Evolutionary conservation across 2,888 invertebrate species (phyloP).

Genomic region (Cinara cedri): DNA sequence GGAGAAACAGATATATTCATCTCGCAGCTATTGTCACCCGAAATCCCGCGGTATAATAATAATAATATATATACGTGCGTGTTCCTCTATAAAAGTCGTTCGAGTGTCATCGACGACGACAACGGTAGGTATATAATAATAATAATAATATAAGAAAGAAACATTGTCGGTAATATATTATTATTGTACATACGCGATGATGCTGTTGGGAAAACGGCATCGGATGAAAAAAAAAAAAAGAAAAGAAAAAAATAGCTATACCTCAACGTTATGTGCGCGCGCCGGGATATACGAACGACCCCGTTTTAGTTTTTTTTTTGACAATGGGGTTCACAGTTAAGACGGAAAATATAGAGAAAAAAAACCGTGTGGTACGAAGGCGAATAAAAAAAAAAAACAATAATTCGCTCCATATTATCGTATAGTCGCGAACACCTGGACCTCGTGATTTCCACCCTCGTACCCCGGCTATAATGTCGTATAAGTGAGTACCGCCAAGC

Average conservation of each 20-base stretch:
- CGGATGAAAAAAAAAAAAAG: constrained; percentile 15
- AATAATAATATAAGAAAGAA: constrained; percentile 39
- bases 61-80: neutral
- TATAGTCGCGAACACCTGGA: constrained; percentile 54
- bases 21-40: constrained; percentile 51
- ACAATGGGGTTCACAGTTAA: constrained; percentile 57
- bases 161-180: constrained; percentile 53
- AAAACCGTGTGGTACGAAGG: constrained; percentile 35
- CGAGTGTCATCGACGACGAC: constrained; percentile 53
- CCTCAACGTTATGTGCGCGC: neutral
- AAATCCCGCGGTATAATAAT: constrained; percentile 40
- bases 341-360: constrained; percentile 40
- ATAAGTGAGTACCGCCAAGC: neutral
- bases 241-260: neutral
- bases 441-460: constrained; percentile 55
- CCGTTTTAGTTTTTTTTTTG: too few species aligned
- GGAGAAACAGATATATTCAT: constrained; percentile 52
- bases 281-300: constrained; percentile 26
- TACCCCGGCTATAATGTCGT: neutral
- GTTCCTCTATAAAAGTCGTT: constrained; percentile 54
- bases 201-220: constrained; percentile 24
- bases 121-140: too few species aligned
- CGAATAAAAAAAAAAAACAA: constrained; percentile 25
- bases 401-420: constrained; percentile 52
- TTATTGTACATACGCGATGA: neutral